Base-by-base conservation (phyloP, 2,113 vertebrate species). In the Psophia crepitans region DNA sequence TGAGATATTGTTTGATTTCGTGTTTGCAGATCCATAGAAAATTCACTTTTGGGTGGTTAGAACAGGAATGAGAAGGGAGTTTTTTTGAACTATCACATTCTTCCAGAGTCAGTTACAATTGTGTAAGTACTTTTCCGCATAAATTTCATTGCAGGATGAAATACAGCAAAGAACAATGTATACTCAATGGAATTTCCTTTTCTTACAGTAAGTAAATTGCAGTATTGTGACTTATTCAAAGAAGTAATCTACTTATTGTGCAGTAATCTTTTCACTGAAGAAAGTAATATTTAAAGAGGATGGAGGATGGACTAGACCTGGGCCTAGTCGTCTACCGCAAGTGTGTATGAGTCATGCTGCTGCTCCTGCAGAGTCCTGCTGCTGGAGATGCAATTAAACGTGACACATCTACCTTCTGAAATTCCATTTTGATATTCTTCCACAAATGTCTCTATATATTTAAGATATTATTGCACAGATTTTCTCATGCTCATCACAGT, bases 281-380 rank as follows among this genome's bases (percentile, higher is more conserved):
- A 83, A 92, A 83, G 6, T 30, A 90, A 60, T 73, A 73, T 64
- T 86, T 68, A 53, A 60, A 73, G 53, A 83, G 85, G 48, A 81
- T 21, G 35, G 21, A 57, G 37, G 8, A 39, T 53, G 28, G 71
- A 73, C 58, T 35, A 57, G 39, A 60, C 21, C 21, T 54, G 16
- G 0, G 1, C 1, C 2, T 61, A 86, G 19, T 43, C 0, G 3
- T 41, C 48, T 83, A 18, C 57, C 43, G 27, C 27, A 43, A 24
- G 26, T 39, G 19, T 24, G 32, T 43, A 23, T 69, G 89, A 92
- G 49, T 84, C 85, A 77, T 28, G 35, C 12, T 86, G 49, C 77
- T 74, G 60, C 9, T 89, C 14, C 28, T 74, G n/a, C 26, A 85
- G 43, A 1, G 1, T 80, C 35, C 76, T 87, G 66, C 61, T 79